phyloP scores from a whole-genome alignment of 2,888 invertebrate species.

The Eupithecia insigniata region DNA sequence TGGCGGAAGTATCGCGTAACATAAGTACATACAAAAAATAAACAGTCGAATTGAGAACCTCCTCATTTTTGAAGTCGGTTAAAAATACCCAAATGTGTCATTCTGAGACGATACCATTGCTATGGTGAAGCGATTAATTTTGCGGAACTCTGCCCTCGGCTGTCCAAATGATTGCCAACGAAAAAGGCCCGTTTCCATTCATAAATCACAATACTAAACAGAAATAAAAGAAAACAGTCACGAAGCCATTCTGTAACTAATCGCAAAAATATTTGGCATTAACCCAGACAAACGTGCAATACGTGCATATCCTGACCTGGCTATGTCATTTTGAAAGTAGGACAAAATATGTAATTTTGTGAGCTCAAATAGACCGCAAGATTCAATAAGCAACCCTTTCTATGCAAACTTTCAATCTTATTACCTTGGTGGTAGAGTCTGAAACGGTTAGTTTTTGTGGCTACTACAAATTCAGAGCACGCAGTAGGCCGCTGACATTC shows the following conservation, averaged over 20 bases:
- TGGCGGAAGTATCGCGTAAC: too few species aligned
- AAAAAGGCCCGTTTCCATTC: neutral
- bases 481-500: constrained; percentile 47
- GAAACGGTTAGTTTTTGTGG: constrained; percentile 18
- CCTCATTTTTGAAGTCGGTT: too few species aligned
- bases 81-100: too few species aligned
- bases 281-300: constrained; percentile 1
- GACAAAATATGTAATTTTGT: constrained; percentile 24
- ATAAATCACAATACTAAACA: neutral
- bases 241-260: neutral
- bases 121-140: too few species aligned
- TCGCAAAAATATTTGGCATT: neutral
- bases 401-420: constrained; percentile 23
- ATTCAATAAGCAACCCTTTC: constrained; percentile 32
- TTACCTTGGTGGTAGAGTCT: constrained; percentile 18
- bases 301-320: constrained; percentile 11
- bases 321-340: constrained; percentile 20
- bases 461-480: constrained; percentile 49
- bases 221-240: constrained; percentile 7
- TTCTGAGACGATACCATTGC: too few species aligned
- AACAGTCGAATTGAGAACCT: too few species aligned
- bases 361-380: constrained; percentile 28
- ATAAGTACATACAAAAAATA: too few species aligned
- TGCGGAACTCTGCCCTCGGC: too few species aligned
- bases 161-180: neutral